Evolutionary conservation across 2,797 vertebrate species (phyloP).

Genomic region (Kryptopterus vitreolus): DNA sequence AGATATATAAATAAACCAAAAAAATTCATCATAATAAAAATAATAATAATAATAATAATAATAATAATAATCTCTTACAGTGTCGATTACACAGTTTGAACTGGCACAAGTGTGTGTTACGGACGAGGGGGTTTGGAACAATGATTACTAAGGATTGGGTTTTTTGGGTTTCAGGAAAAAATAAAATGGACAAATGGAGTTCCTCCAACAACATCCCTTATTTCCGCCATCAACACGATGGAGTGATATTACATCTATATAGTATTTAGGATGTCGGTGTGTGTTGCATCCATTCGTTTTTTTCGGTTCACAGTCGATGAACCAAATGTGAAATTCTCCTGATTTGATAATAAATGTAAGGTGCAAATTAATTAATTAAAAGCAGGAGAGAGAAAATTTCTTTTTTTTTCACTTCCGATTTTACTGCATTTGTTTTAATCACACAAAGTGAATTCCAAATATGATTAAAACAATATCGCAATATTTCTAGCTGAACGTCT

Average conservation of each 20-base stretch:
- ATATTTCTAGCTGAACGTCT: too few species aligned
- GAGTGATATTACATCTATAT: background rate
- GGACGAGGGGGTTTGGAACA: background rate
- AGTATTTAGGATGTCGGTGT: background rate
- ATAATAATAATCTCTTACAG: conserved; percentile 42
- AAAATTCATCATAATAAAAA: conserved; percentile 52
- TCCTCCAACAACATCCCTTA: background rate
- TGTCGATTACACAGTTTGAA: conserved; percentile 36
- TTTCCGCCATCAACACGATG: too few species aligned
- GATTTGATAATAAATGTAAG: too few species aligned
- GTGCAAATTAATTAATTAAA: too few species aligned
- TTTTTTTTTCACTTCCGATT: too few species aligned
- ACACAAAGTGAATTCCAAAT: too few species aligned
- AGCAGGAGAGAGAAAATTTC: too few species aligned
- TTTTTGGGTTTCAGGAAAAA: background rate
- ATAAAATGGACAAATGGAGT: background rate
- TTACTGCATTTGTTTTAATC: too few species aligned
- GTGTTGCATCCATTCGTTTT: background rate
- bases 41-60: conserved; percentile 34
- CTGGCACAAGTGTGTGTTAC: conserved; percentile 5
- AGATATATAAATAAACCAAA: conserved; percentile 65
- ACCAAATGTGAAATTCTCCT: background rate
- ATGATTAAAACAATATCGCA: too few species aligned
- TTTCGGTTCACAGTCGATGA: background rate
- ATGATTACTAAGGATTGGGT: background rate